Evolutionary conservation across 2,113 vertebrate species (phyloP), one percentile per base, ranked within the genome.

Genomic region (Antennarius striatus): DNA sequence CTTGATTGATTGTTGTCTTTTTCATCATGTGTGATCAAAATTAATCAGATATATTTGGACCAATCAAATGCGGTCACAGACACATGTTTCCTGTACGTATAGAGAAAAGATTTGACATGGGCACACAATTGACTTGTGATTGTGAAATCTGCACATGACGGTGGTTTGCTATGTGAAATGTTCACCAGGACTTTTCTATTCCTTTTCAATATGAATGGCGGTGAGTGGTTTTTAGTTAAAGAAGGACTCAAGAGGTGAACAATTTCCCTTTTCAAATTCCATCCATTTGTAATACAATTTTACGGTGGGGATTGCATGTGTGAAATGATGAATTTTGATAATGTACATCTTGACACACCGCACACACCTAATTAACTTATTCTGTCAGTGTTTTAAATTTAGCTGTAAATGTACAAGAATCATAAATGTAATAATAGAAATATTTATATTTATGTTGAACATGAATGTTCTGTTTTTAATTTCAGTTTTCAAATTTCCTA

Each of bases 311-410:
- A 16, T 0, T 68, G 22, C 22, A 22, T 22, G 39, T 68, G 77
- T 63, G 51, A 67, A 75, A 58, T 75, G 4, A 71, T 32, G 16
- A 15, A 65, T 52, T 56, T 49, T 45, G 10, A 36, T 62, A 36
- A 52, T 49, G 30, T 48, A 22, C 29, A 52, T 51, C 3, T 48
- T 10, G 45, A 28, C 4, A 42, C 9, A 29, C 9, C 13, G 10
- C 29, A 30, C 14, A 47, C 22, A 52, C 10, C 29, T 4, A 10
- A 16, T 56, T 50, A 32, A 63, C 47, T 50, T 14, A 16, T 45
- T 17, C 52, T 51, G 39, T 56, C n/a, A 13, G 12, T 9, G 10
- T 54, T 47, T 63, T 10, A 51, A 42, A 28, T 48, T 54, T n/a
- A 42, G 2, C 4, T 13, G 4, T 52, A 52, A 15, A 17, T 13